Base-by-base conservation (phyloP, 2,888 invertebrate genomes). In the Eurois occulta region DNA sequence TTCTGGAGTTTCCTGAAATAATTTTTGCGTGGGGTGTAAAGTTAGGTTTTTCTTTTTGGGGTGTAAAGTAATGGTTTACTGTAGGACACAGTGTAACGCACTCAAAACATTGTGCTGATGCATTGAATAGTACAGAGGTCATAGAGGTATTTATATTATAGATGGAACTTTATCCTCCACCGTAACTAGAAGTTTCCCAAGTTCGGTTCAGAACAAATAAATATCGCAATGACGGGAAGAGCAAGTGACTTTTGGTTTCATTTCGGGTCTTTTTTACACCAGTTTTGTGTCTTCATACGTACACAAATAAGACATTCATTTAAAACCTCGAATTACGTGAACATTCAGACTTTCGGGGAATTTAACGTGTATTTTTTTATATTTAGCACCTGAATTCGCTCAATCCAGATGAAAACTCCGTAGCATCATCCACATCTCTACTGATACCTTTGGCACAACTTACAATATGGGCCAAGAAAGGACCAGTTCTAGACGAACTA, bases 391-490 rank as follows among this genome's bases (percentile, higher is more conserved):
- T 90, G 28, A 75, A 86, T 5, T 72, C 86, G 35, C 72, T 43
- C 1, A 84, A 81, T 7, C 84, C 86, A 0, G 75, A 86, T 5
- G 76, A 83, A 43, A 93, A 90, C 76, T 85, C 86, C 32, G 89
- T 91, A 35, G 75, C 88, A 68, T 93, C 93, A 28, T 84, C 89
- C 7, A 81, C 87, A 11, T 93, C 93, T 28, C 52, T 90, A 7
- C 7, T 89, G 24, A 77, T 89, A 8, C 85, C 88, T 13, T 46
- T 91, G 13, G 90, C 90, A 43, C 85, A 88, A 76, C 67, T 93
- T 1, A 72, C 82, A 3, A 48, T 89, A 0, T 84, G 69, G n/a
- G 83, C 92, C 7, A 35, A 41, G n/a, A 1, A 64, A 6, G 88
- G 84, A 18, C 0, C 11, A 7, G 81, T 89, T 6, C 77, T 80